Conservation (phyloP, 2,797 vertebrate genomes). For the Enteromius mattozi region DNA sequence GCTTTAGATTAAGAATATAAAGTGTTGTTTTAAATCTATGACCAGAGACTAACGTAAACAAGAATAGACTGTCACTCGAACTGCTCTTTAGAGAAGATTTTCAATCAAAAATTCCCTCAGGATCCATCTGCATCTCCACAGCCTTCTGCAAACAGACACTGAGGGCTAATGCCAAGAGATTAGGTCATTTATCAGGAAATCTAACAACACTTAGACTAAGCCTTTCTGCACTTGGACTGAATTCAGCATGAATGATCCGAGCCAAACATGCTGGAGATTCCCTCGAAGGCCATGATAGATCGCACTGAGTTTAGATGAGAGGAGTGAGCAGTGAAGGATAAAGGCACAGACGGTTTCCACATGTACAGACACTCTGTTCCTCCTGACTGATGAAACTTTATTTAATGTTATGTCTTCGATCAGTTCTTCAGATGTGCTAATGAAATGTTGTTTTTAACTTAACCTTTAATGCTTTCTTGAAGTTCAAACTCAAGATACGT, state of each 20-base stretch:
- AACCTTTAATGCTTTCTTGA: no score
- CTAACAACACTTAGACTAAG: conserved; percentile 19
- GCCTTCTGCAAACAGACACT: conserved; percentile 23
- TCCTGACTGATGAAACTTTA: neutral
- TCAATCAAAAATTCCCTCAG: neutral
- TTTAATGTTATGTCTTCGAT: neutral
- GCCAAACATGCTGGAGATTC: conserved; percentile 35
- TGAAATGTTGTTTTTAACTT: neutral
- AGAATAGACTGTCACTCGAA: neutral
- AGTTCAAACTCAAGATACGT: neutral
- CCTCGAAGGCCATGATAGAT: conserved; percentile 45
- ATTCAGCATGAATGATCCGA: neutral
- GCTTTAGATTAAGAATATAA: neutral
- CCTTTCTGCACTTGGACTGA: conserved; percentile 1
- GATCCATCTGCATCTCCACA: conserved; percentile 3
- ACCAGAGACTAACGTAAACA: neutral
- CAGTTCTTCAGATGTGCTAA: neutral
- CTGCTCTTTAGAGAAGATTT: neutral
- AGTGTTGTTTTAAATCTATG: neutral
- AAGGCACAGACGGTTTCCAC: conserved; percentile 30
- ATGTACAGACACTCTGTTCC: conserved; percentile 18
- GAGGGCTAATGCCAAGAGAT: neutral
- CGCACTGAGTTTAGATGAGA: conserved; percentile 23
- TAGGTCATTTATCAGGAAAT: conserved; percentile 37
- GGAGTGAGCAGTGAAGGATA: conserved; percentile 21